These are phyloP conservation scores for Nipponia nippon DNA, from an alignment of 2,113 vertebrate genomes.

Conservation along the genomic window DNA sequence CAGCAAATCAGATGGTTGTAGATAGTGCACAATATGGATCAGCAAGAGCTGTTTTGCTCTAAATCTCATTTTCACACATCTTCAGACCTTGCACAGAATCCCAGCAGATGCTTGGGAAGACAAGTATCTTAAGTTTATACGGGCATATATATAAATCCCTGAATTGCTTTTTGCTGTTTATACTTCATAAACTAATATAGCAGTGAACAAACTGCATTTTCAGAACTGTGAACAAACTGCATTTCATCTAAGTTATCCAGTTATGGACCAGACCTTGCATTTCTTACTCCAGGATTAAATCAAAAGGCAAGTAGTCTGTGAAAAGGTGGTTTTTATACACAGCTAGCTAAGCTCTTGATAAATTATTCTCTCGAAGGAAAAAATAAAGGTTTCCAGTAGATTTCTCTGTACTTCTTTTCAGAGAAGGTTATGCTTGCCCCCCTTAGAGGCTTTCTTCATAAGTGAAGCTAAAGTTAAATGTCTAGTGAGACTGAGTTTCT, in stretches of 20 bases:
- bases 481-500: not conserved
- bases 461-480: not conserved
- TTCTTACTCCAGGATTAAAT: conserved; percentile 29
- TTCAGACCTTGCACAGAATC: not conserved
- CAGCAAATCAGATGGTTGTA: not conserved
- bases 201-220: conserved; percentile 26
- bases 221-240: conserved; percentile 12
- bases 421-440: not conserved
- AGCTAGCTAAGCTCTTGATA: not conserved
- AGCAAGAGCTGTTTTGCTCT: not conserved
- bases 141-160: not conserved
- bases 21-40: not conserved
- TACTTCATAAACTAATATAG: conserved; percentile 22
- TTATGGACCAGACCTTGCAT: not conserved
- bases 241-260: conserved; percentile 8
- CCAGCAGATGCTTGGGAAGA: not conserved
- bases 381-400: not conserved
- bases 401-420: not conserved
- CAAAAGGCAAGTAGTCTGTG: conserved; percentile 5
- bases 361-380: not conserved
- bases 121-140: not conserved
- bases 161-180: conserved; percentile 34
- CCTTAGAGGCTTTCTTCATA: not conserved
- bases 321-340: not conserved
- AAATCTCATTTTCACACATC: conserved; percentile 13